Evolutionary conservation across 1,140 invertebrate species (phyloP).

Genomic region (Apis mellifera): DNA sequence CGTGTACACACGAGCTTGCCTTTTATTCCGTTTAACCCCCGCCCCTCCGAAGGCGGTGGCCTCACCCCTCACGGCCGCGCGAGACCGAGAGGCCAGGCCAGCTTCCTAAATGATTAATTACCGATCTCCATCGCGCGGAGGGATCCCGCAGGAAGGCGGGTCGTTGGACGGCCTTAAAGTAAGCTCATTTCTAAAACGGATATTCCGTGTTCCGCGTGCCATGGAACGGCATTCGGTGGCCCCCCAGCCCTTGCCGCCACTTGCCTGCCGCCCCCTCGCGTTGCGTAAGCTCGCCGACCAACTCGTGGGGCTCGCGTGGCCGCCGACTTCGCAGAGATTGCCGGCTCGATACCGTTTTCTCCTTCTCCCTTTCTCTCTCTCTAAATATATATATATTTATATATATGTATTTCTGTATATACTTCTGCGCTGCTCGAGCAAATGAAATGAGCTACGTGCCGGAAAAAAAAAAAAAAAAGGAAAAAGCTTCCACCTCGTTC

Average conservation of each 20-base stretch:
- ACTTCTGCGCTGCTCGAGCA: slow-evolving; percentile 34
- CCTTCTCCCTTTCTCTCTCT: not conserved
- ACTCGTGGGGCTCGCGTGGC: slow-evolving; percentile 48
- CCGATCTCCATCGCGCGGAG: slow-evolving; percentile 73
- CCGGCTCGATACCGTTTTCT: slow-evolving; percentile 14
- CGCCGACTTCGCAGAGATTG: slow-evolving; percentile 28
- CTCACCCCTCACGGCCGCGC: slow-evolving; percentile 38
- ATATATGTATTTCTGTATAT: too few relatives aligned
- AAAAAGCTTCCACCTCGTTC: slow-evolving; percentile 51
- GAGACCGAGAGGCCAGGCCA: slow-evolving; percentile 33
- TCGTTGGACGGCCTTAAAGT: slow-evolving; percentile 66
- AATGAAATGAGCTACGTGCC: slow-evolving; percentile 64
- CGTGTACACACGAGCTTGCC: slow-evolving; percentile 68
- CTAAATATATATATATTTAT: too few relatives aligned
- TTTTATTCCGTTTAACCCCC: slow-evolving; percentile 71
- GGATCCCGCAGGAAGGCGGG: slow-evolving; percentile 56
- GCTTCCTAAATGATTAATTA: slow-evolving; percentile 79
- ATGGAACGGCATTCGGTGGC: slow-evolving; percentile 67
- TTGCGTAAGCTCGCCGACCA: slow-evolving; percentile 48
- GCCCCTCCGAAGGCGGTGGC: slow-evolving; percentile 55
- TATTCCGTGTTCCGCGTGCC: slow-evolving; percentile 76
- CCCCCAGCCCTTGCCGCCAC: slow-evolving; percentile 58
- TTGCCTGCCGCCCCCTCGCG: slow-evolving; percentile 42
- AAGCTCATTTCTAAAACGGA: slow-evolving; percentile 78
- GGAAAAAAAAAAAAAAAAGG: slow-evolving; percentile 59